phyloP scores from a whole-genome alignment of 2,797 vertebrate species.

The Lepus townsendii region DNA sequence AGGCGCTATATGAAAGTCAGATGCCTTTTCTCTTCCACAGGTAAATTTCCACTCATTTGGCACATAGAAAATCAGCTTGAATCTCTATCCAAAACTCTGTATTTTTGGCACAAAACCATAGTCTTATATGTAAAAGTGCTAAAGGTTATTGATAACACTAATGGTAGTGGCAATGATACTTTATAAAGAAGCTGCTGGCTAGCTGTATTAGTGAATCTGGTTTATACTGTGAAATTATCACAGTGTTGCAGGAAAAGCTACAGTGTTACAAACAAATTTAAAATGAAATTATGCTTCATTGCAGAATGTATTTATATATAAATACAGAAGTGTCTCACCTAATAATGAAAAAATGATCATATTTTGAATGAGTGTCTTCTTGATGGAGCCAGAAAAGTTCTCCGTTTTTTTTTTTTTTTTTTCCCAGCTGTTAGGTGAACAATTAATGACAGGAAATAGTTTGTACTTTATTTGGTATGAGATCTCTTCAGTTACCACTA shows the following conservation, averaged over 20 bases:
- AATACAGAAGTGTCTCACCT: neutral
- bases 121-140: neutral
- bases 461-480: neutral
- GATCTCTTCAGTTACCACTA: neutral
- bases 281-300: conserved; percentile 53
- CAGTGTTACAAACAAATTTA: neutral
- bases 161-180: neutral
- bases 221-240: conserved; percentile 22
- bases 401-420: neutral
- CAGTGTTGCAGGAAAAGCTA: neutral
- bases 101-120: neutral
- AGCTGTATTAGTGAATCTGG: neutral
- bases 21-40: conserved; percentile 24
- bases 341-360: neutral
- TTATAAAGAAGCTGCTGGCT: neutral
- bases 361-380: neutral
- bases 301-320: conserved; percentile 41
- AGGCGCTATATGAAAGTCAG: neutral
- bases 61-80: neutral
- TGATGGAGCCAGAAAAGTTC: neutral
- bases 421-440: conserved; percentile 17
- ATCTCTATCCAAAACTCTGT: neutral
- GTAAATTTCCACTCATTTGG: neutral
- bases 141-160: neutral
- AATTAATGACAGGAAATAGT: neutral